Evolutionary conservation across 2,113 vertebrate genomes (phyloP), one percentile per base, ranked within the genome.

Genomic region (Elanoides forficatus): DNA sequence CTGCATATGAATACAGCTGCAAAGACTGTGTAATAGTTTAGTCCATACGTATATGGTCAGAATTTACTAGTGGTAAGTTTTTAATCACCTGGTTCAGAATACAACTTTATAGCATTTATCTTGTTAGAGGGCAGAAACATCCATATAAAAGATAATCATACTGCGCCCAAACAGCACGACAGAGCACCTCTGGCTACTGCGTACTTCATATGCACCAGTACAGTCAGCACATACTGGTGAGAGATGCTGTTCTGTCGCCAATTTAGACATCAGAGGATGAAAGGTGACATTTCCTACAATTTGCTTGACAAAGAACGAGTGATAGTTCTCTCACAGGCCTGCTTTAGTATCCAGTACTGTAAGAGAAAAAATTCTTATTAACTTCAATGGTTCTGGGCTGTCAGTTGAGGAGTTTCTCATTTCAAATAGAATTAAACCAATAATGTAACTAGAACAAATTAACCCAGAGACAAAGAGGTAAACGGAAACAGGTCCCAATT

Each of bases 1-100:
- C 15, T 26, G 20, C 21, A 55, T 10, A n/a, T 6, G 6, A 79
- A 32, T 5, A 36, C 15, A 72, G 9, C 42, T 81, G 42, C 30
- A 36, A 48, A 52, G 34, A 30, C 8, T 10, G 5, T 13, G 1
- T 40, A 47, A 59, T 6, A 75, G 29, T n/a, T 92, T 25, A 79
- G 38, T n/a, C 20, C 0, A 1, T 17, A 43, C 0, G 0, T 12
- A 40, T 5, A 10, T 2, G 1, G 3, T 14, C n/a, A 80, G 66
- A 91, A 52, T 62, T 58, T 6, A 68, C 2, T 13, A 52, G 17
- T 13, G 10, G 11, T n/a, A 83, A 59, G 11, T 6, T 32, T 66
- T 58, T 58, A 45, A 36, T 30, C 36, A 52, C 18, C 15, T 43
- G 23, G 29, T 47, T 52, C 15, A 72, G 20, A 45, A 40, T 56